Evolutionary conservation across 1,140 invertebrate genomes (phyloP).

Genomic region (Drosophila cardini): DNA sequence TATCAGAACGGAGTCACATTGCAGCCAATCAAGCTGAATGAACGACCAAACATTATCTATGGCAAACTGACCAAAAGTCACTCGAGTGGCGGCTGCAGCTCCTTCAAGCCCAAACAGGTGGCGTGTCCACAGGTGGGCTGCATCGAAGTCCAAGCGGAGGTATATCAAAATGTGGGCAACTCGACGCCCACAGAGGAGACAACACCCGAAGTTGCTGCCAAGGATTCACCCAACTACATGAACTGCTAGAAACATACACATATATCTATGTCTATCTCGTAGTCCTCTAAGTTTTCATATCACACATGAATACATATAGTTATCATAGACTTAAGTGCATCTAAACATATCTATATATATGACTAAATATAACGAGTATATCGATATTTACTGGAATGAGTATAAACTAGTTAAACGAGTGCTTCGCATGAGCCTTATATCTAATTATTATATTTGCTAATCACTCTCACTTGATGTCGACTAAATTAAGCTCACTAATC

Average conservation of each 20-base stretch:
- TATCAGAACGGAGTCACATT: slow-evolving; percentile 80
- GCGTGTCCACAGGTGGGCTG: slow-evolving; percentile 68
- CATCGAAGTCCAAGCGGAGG: slow-evolving; percentile 77
- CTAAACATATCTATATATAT: slow-evolving; percentile 7
- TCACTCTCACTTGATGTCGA: slow-evolving; percentile 42
- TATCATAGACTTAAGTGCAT: slow-evolving; percentile 36
- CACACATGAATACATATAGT: slow-evolving; percentile 21
- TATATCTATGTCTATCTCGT: slow-evolving; percentile 27
- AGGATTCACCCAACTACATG: slow-evolving; percentile 77
- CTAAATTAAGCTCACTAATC: slow-evolving; percentile 11
- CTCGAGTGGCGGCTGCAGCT: slow-evolving; percentile 71
- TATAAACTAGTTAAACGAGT: slow-evolving; percentile 73
- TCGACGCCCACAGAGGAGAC: slow-evolving; percentile 36
- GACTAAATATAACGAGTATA: neutral
- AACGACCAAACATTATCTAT: slow-evolving; percentile 79
- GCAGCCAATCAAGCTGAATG: slow-evolving; percentile 82
- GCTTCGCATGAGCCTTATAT: neutral
- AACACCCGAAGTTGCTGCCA: slow-evolving; percentile 7
- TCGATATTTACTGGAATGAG: slow-evolving; percentile 69
- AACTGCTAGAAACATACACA: slow-evolving; percentile 65
- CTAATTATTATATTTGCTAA: neutral
- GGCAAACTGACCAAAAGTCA: slow-evolving; percentile 72
- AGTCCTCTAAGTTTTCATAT: slow-evolving; percentile 29
- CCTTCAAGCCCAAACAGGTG: slow-evolving; percentile 78
- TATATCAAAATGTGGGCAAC: slow-evolving; percentile 78